phyloP scores from a whole-genome alignment of 2,888 invertebrate species.

The Dendrolimus houi region DNA sequence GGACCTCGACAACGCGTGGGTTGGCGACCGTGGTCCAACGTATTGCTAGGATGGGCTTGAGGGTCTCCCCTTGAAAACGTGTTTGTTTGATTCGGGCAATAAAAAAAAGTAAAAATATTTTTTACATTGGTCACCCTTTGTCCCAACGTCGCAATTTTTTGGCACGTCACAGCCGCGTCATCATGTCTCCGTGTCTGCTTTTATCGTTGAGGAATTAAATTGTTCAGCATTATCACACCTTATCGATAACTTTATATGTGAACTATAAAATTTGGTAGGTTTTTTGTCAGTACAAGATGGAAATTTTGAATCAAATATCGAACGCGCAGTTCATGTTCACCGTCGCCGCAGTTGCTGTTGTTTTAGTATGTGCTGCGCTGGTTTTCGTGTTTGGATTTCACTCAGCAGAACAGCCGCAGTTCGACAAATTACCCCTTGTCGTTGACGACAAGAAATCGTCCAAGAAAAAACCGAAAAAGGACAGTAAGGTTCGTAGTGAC shows the following conservation, averaged over 20 bases:
- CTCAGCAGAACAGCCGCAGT: slow-evolving; percentile 87
- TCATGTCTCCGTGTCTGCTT: slow-evolving; percentile 77
- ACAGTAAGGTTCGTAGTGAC: slow-evolving; percentile 79
- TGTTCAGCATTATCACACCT: slow-evolving; percentile 66
- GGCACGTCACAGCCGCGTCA: slow-evolving; percentile 84
- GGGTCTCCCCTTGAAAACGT: too few species aligned
- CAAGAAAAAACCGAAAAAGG: slow-evolving; percentile 79
- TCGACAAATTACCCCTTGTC: slow-evolving; percentile 80
- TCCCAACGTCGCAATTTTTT: slow-evolving; percentile 46
- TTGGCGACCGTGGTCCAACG: too few species aligned
- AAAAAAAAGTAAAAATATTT: too few species aligned
- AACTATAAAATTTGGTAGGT: slow-evolving; percentile 47
- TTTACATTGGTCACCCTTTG: neutral
- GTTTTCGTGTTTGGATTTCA: slow-evolving; percentile 88
- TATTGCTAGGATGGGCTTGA: too few species aligned
- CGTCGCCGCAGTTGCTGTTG: slow-evolving; percentile 77
- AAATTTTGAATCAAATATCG: slow-evolving; percentile 75
- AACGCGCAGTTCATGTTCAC: slow-evolving; percentile 75
- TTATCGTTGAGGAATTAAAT: slow-evolving; percentile 72
- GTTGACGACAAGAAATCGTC: slow-evolving; percentile 81
- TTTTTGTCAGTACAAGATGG: slow-evolving; percentile 65
- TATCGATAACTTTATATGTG: slow-evolving; percentile 66
- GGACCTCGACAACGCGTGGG: too few species aligned
- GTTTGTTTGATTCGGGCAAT: too few species aligned
- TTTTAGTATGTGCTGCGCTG: slow-evolving; percentile 82